phyloP scores from a whole-genome alignment of 2,888 invertebrate species.

The Euclidia mi region DNA sequence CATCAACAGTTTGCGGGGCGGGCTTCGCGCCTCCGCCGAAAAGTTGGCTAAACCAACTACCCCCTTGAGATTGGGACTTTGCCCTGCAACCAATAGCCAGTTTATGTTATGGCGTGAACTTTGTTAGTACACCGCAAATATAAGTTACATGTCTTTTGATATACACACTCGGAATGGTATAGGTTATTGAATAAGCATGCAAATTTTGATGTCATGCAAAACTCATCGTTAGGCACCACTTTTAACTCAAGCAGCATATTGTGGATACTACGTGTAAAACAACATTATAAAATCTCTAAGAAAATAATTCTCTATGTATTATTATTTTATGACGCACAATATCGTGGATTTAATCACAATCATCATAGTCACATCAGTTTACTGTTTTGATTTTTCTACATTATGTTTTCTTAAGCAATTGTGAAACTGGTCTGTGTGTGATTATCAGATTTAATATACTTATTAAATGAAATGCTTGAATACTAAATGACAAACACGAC shows the following conservation, averaged over 20 bases:
- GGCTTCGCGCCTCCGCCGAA: conserved; percentile 84
- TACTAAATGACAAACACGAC: too few species aligned
- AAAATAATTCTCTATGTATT: too few species aligned
- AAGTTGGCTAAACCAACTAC: conserved; percentile 91
- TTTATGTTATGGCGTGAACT: conserved; percentile 62
- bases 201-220: conserved; percentile 35
- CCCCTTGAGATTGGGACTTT: conserved; percentile 82
- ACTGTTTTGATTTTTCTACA: too few species aligned
- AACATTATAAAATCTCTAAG: too few species aligned
- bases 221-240: not conserved
- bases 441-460: too few species aligned
- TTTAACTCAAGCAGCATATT: conserved; percentile 53
- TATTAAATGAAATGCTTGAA: too few species aligned
- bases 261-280: too few species aligned
- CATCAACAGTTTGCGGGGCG: conserved; percentile 70
- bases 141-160: conserved; percentile 13
- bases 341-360: too few species aligned
- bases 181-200: conserved; percentile 30
- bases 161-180: conserved; percentile 6
- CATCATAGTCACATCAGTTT: too few species aligned
- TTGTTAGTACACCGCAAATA: conserved; percentile 42
- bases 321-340: too few species aligned
- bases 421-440: too few species aligned
- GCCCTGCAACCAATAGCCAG: conserved; percentile 85
- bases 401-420: too few species aligned